These are phyloP conservation scores for Platyscapa corneri DNA, from an alignment of 1,140 invertebrate species.

Conservation along the genomic window DNA sequence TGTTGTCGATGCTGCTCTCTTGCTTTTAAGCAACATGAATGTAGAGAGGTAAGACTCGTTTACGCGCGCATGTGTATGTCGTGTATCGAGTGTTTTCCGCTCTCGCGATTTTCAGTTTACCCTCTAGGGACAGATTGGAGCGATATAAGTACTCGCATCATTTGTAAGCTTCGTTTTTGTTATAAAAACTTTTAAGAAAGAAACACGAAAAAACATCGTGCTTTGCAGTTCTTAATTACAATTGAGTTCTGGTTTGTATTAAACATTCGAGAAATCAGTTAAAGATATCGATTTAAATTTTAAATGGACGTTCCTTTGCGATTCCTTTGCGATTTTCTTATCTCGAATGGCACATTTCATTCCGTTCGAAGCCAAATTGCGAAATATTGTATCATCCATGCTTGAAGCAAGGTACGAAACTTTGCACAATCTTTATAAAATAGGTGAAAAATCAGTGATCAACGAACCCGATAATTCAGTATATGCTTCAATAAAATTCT, in stretches of 20 bases:
- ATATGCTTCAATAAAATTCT: background rate
- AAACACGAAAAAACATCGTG: too few relatives aligned
- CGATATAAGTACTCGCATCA: background rate
- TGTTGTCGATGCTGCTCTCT: slow-evolving; percentile 18
- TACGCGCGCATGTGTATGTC: background rate
- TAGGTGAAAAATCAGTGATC: too few relatives aligned
- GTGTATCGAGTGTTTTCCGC: slow-evolving; percentile 3
- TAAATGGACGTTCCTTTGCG: background rate
- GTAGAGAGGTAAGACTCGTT: background rate
- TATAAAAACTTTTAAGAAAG: too few relatives aligned
- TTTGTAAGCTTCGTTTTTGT: background rate
- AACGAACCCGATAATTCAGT: background rate
- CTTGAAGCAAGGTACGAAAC: too few relatives aligned
- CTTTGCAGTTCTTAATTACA: too few relatives aligned
- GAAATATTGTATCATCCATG: too few relatives aligned
- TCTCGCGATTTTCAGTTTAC: background rate
- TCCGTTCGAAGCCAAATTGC: too few relatives aligned
- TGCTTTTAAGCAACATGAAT: background rate
- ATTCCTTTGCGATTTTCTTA: too few relatives aligned
- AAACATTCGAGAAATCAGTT: background rate
- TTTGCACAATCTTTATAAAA: too few relatives aligned
- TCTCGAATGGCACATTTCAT: too few relatives aligned
- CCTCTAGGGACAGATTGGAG: background rate
- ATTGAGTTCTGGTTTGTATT: too few relatives aligned
- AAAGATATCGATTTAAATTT: background rate